Conservation (phyloP, 2,797 vertebrate species). For the Molossus alvarezi region DNA sequence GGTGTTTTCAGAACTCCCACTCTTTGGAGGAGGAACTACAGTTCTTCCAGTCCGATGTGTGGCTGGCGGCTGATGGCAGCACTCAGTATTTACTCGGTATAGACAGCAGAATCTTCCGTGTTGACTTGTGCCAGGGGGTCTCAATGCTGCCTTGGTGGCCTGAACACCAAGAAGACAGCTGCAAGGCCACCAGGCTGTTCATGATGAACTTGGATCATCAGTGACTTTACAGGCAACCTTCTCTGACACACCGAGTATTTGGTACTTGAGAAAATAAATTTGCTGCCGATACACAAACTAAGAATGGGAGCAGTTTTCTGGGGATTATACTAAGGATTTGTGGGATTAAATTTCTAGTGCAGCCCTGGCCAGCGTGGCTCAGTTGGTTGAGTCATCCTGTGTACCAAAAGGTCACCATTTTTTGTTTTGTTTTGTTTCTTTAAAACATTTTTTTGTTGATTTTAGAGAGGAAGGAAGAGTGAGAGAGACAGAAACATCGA, state of each 20-base stretch:
- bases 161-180: conserved; percentile 15
- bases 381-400: not conserved
- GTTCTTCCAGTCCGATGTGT: conserved; percentile 13
- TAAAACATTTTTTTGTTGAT: too few species aligned
- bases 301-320: conserved; percentile 62
- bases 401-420: not conserved
- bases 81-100: not conserved
- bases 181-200: not conserved
- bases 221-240: not conserved
- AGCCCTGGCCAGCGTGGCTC: not conserved
- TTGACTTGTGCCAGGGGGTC: not conserved
- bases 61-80: not conserved
- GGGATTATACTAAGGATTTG: conserved; percentile 63
- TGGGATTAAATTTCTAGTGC: conserved; percentile 68
- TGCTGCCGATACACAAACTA: conserved; percentile 45
- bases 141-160: not conserved
- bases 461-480: too few species aligned
- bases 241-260: conserved; percentile 75
- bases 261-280: conserved; percentile 77
- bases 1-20: not conserved
- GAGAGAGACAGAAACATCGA: too few species aligned
- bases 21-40: not conserved
- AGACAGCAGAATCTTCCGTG: conserved; percentile 9
- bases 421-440: too few species aligned
- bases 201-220: not conserved